Base-by-base conservation (phyloP, 2,888 invertebrate genomes). In the Drosophila picticornis region DNA sequence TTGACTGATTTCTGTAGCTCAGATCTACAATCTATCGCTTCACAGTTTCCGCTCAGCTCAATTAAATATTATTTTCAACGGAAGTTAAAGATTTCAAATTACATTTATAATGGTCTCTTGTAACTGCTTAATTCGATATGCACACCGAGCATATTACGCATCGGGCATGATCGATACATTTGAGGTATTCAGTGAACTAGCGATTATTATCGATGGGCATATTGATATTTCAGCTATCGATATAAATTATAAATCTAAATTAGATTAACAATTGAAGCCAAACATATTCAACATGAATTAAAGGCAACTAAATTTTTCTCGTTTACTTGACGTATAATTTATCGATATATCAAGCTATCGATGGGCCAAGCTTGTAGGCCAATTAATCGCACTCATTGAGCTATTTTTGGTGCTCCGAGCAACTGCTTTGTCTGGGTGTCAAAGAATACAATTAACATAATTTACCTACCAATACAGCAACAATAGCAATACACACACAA, bases 381-480 rank as follows among this genome's bases (percentile, higher is more conserved):
- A 25, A 46, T 25, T 25, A 46, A 13, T 46, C 46, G 46, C 46
- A 46, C 46, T 25, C 16, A 22, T 25, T 16, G 16, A 16, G 4
- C 4, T 4, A 38, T 61, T 36, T n/a, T 52, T 25, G 48, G 43
- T 62, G 53, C 31, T 27, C 57, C 51, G 13, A 16, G 5, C 34
- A 34, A 34, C 34, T 29, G 36, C 36, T 75, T 80, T 77, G 76
- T 88, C 22, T 25, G 22, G 7, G 46, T 84, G 86, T 80, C 75
- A 61, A 88, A 77, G 90, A 83, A 90, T 86, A 90, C 88, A 85
- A 90, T 86, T 86, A 86, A 90, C 85, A 90, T 86, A 86, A 90
- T 86, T 86, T 88, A 83, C 80, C 80, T 73, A 74, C 88, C 72
- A 84, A 81, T 64, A 75, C 83, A 84, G 43, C 25, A 64, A 43